Evolutionary conservation across 2,888 invertebrate species (phyloP), one percentile per base, ranked within the genome.

Genomic region (Allacma fusca): DNA sequence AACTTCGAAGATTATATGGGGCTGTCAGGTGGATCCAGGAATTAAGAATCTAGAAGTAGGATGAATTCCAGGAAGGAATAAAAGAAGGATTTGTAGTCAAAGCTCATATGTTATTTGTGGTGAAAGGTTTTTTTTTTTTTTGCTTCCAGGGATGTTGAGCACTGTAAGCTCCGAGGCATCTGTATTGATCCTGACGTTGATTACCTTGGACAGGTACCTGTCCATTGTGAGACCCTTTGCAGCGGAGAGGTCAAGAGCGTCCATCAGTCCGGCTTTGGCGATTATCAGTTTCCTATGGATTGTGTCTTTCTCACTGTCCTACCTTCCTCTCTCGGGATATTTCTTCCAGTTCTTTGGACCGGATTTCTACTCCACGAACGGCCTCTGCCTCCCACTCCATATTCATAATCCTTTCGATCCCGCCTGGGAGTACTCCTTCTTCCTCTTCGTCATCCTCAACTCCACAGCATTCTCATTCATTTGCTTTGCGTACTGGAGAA

Each of bases 121-220:
- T 34, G 34, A n/a, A n/a, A n/a, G n/a, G n/a, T n/a, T n/a, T n/a
- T n/a, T n/a, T n/a, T n/a, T n/a, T n/a, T n/a, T n/a, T n/a, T n/a
- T n/a, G n/a, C n/a, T 67, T 85, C 2, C 75, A 90, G 90, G 90
- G 19, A 88, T 90, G 79, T 84, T 90, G 29, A 89, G 89, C 85
- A 90, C 90, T 0, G 86, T 90, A 24, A 90, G 90, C 77, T 90
- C 89, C 78, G 90, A 91, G 85, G 89, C 90, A 2, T 91, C 91
- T 0, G 90, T 90, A 0, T 85, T 91, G 79, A 88, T 90, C 69
- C 86, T 91, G 19, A 88, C 89, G 0, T 83, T 91, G 78, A 90
- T 91, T 76, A 91, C 91, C 0, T 88, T 90, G 87, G 91, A 91
- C 85, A 88, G 91, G 19, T 88, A 90, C 82, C 87, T 90, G 80